A percentile compares a stretch with the other conserved stretches of the same genome.
These are phyloP conservation scores for Pipra filicauda DNA, from an alignment of 2,113 vertebrate genomes.

Conservation along the genomic window DNA sequence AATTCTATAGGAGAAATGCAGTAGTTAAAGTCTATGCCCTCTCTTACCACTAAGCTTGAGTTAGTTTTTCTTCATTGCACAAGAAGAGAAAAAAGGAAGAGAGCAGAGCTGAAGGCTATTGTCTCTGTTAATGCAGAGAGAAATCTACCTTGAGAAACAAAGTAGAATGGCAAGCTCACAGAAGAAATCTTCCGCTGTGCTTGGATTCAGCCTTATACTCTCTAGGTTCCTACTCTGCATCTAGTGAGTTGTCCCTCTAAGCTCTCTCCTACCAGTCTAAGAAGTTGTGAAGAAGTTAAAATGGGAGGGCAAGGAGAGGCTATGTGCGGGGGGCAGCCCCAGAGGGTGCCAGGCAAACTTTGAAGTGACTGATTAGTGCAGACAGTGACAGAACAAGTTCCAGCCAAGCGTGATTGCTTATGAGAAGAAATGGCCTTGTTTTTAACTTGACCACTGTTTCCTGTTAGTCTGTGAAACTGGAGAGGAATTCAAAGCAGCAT, in stretches of 20 bases:
- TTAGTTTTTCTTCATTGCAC: background rate
- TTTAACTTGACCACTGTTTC: background rate
- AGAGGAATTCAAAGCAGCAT: slow-evolving; percentile 1
- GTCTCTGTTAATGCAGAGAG: background rate
- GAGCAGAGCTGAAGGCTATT: background rate
- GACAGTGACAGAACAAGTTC: background rate
- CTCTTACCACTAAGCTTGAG: background rate
- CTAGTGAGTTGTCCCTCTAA: background rate
- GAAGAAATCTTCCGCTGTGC: background rate
- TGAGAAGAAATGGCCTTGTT: background rate
- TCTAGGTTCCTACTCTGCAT: background rate
- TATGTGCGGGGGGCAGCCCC: background rate
- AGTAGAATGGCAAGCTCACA: background rate
- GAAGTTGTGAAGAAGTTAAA: background rate
- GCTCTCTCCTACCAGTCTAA: background rate
- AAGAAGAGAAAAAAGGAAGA: background rate
- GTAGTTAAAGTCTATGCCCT: background rate
- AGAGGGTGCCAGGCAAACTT: background rate
- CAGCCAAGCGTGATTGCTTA: background rate
- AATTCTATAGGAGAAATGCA: background rate
- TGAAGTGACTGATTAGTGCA: background rate
- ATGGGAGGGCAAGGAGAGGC: background rate
- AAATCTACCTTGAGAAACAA: background rate
- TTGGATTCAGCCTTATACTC: background rate
- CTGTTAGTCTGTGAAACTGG: background rate